A percentile compares a stretch with the other conserved stretches of the same genome.
Conservation (phyloP, 2,888 invertebrate species). For the Alloscopus bannaensis region DNA sequence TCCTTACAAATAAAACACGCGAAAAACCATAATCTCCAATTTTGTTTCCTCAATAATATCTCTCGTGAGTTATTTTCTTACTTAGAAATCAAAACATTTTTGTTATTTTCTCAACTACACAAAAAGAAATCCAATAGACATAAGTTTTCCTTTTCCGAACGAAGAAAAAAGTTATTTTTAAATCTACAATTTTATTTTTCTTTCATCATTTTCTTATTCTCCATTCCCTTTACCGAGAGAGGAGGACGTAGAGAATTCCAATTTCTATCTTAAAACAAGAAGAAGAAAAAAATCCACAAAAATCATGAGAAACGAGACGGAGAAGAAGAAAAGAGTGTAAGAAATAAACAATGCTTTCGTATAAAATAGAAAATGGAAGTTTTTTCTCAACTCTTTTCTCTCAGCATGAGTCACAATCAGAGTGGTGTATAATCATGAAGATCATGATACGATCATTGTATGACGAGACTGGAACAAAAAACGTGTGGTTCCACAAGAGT, state of each 20-base stretch:
- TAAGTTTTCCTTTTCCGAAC: neutral
- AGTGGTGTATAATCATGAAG: constrained; percentile 8
- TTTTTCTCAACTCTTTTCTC: no score
- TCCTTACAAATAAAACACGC: constrained; percentile 1
- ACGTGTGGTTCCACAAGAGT: no score
- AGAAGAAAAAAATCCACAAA: constrained; percentile 21
- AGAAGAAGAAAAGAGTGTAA: constrained; percentile 28
- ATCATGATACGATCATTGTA: no score
- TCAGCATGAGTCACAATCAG: constrained; percentile 4
- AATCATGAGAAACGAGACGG: constrained; percentile 19
- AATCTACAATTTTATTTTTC: constrained; percentile 6
- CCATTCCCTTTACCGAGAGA: no score
- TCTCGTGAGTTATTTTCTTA: neutral
- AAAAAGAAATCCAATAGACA: neutral
- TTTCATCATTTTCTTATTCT: neutral
- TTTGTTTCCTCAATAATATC: no score
- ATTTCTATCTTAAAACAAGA: constrained; percentile 17
- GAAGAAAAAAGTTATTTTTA: neutral
- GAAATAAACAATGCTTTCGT: no score
- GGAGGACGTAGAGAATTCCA: no score
- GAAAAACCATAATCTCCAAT: no score
- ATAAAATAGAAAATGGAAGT: no score
- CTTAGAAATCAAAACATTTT: constrained; percentile 17
- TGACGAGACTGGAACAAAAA: no score
- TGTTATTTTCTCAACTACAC: neutral